Base-by-base conservation (phyloP, 1,140 invertebrate species). In the Habropoda laboriosa region DNA sequence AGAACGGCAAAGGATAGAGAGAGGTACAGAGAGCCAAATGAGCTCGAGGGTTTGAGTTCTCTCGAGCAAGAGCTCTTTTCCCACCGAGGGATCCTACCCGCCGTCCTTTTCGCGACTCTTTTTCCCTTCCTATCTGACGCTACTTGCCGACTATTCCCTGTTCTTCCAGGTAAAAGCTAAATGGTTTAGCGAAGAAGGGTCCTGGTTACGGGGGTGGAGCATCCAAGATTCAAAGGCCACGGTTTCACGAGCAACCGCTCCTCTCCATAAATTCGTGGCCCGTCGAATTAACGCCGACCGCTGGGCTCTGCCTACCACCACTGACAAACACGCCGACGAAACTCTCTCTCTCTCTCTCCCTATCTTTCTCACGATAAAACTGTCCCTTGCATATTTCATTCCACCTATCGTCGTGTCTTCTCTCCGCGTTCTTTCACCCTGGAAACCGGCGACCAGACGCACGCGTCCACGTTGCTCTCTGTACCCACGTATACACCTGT, bases 41-140 rank as follows among this genome's bases (percentile, higher is more conserved):
- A 81, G 82, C 83, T 85, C 82, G 61, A 84, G 79, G 68, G 83
- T 72, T 84, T 42, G 64, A 51, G 78, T 70, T 80, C 78, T 77
- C 61, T 73, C 40, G 42, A 45, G 49, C 82, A 47, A 66, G 32
- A 74, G 83, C 79, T 81, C 63, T 78, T 78, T 78, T 70, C 51
- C 45, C 67, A 49, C 66, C 72, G 78, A 67, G 35, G 47, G 49
- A 75, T 60, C n/a, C 70, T 64, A 40, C 66, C 51, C 58, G 40
- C 53, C 58, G 24, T 64, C 57, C 57, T 32, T 72, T 45, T 57
- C 32, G 70, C 77, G 30, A 80, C 49, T 84, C 82, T 81, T 45
- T 85, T 71, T 53, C 30, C 18, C 38, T n/a, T 51, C 16, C 30
- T 45, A 40, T 73, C 10, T 49, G 55, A 27, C n/a, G 42, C 61